Base-by-base conservation (phyloP, 2,797 vertebrate genomes). In the Pristis pectinata region DNA sequence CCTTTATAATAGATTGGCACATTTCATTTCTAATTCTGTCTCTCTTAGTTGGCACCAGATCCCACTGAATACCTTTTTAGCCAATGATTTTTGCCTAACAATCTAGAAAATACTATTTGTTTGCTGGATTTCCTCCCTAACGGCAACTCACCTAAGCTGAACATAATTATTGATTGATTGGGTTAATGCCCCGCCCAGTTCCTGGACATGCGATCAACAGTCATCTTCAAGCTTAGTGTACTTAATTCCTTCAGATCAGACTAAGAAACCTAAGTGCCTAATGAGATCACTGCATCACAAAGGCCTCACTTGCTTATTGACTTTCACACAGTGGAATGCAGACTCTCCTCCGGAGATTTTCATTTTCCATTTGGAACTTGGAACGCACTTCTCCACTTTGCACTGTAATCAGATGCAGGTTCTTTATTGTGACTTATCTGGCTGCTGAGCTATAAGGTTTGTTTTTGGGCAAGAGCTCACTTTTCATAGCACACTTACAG, bases 401-500 rank as follows among this genome's bases (percentile, higher is more conserved):
- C 30, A 34, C 83, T 59, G 10, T n/a, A 87, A 59, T 87, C 49
- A 59, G 53, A 87, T 17, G 53, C 83, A 87, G 83, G 27, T 87
- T n/a, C 53, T 87, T 87, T 87, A n/a, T 17, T 87, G 83, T 59
- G 83, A 87, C 53, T n/a, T 87, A 87, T 59, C 59, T 87, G 53
- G 83, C 83, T 87, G 83, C 83, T 15, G 83, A 30, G 10, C 49
- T 87, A 49, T 11, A 53, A 85, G 27, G 9, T 85, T 59, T 56
- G 30, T 59, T 87, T 85, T 53, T 17, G 22, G 61, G n/a, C 87
- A 37, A 37, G 59, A 41, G 2, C 87, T 91, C 8, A n/a, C 19
- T n/a, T 27, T 91, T 67, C 34, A 37, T 67, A 61, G 61, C 17
- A 1, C 11, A 67, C n/a, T 91, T 91, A 11, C 87, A 67, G 87